phyloP scores from a whole-genome alignment of 2,797 vertebrate genomes.

The Paguma larvata region DNA sequence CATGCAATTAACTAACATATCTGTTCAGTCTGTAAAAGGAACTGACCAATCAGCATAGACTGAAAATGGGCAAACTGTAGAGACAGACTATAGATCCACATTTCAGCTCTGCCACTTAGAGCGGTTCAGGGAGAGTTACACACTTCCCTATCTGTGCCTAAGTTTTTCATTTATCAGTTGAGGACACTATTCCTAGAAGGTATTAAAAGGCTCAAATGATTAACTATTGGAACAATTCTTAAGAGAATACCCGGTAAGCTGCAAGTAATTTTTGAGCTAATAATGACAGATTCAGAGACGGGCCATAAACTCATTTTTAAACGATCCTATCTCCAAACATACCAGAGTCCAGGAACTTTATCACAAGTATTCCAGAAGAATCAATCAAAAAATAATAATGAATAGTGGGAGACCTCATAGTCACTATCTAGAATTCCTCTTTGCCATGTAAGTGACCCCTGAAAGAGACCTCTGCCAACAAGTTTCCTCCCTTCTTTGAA shows the following conservation, averaged over 20 bases:
- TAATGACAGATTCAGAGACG: not conserved
- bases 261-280: not conserved
- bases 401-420: not conserved
- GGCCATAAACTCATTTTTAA: not conserved
- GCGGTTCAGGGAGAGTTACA: not conserved
- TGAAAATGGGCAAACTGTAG: not conserved
- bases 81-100: accelerated
- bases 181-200: not conserved
- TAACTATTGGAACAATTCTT: not conserved
- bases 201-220: not conserved
- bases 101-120: not conserved
- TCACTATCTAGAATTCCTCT: not conserved
- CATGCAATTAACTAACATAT: not conserved
- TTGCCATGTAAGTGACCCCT: not conserved
- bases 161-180: not conserved
- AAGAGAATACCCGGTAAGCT: not conserved
- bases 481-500: not conserved
- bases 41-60: not conserved
- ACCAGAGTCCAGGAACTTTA: not conserved
- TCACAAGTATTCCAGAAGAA: not conserved
- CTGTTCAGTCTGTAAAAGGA: not conserved
- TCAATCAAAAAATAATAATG: not conserved
- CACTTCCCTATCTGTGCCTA: not conserved
- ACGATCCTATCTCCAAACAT: not conserved
- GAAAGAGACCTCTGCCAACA: not conserved